Base-by-base conservation (phyloP, 2,888 invertebrate species). In the Hetaerina titia region DNA sequence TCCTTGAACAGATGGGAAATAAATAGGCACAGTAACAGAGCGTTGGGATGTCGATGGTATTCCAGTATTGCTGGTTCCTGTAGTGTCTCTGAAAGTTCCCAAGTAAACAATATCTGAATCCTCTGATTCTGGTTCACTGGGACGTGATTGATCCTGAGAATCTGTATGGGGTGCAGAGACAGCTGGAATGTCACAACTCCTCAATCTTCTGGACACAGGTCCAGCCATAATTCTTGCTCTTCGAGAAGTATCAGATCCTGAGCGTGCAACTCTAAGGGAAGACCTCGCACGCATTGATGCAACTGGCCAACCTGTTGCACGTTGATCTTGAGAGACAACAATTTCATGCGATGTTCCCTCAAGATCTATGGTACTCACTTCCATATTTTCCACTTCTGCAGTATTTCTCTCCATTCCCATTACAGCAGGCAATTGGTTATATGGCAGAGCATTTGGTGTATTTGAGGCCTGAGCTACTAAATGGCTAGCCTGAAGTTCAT, bases 101-200 rank as follows among this genome's bases (percentile, higher is more conserved):
- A 92, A 69, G n/a, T 92, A 92, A 74, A 92, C 92, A 56, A 92
- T 74, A n/a, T 92, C 92, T 56, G 92, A 56, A 57, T 92, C 92
- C 22, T 92, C 92, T 11, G 92, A 92, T 7, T 92, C 92, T 45
- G 22, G 92, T 69, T 92, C 92, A 92, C 56, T 92, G 45, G 92
- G 92, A 56, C 92, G 69, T 19, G 92, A 56, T 13, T 69, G 69
- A 45, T 92, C 92, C 13, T 92, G 92, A 25, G 56, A 15, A 8
- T 92, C 92, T 64, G 74, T 9, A 56, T 92, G 92, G 19, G 56
- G 56, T 45, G 64, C 63, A 31, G 90, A 64, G 7, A 90, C 22
- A 4, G 92, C 57, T 56, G 92, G 69, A n/a, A 92, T 92, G n/a
- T 92, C 92, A 57, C 92, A 69, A 57, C 92, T 92, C n/a, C 92